These are phyloP conservation scores for Catagonus wagneri DNA, from an alignment of 2,113 vertebrate species.

Conservation along the genomic window DNA sequence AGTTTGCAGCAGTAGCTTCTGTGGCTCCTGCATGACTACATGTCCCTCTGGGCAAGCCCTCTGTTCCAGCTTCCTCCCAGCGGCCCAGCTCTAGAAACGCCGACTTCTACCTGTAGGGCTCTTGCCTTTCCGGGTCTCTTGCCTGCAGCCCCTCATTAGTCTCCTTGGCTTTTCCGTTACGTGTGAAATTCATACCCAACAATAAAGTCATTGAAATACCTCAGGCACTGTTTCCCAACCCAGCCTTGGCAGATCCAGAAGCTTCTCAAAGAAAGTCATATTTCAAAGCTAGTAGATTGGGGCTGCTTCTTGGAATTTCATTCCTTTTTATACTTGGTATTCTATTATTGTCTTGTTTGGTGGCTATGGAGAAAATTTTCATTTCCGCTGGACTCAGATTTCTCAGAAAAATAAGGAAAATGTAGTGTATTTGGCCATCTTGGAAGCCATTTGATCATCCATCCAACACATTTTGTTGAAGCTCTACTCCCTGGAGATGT, in stretches of 20 bases:
- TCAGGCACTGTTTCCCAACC: neutral
- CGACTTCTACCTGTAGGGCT: neutral
- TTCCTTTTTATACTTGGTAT: neutral
- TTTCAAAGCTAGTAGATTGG: neutral
- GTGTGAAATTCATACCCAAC: neutral
- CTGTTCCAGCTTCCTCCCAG: neutral
- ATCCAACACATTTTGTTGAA: neutral
- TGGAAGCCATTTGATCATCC: neutral
- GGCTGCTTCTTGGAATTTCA: neutral
- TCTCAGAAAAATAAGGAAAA: neutral
- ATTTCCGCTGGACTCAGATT: neutral
- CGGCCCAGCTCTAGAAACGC: neutral
- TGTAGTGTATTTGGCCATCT: neutral
- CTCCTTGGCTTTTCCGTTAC: neutral
- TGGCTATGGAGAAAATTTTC: neutral
- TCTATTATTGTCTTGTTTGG: neutral
- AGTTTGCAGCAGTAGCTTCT: neutral
- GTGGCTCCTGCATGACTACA: neutral
- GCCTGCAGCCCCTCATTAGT: neutral
- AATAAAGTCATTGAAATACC: neutral
- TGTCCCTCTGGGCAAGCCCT: neutral
- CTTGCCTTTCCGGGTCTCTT: neutral
- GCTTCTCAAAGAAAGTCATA: neutral
- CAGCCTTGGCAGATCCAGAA: neutral
- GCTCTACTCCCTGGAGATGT: neutral